Evolutionary conservation across 2,113 vertebrate species (phyloP), one percentile per base, ranked within the genome.

Genomic region (Cephalopterus ornatus): DNA sequence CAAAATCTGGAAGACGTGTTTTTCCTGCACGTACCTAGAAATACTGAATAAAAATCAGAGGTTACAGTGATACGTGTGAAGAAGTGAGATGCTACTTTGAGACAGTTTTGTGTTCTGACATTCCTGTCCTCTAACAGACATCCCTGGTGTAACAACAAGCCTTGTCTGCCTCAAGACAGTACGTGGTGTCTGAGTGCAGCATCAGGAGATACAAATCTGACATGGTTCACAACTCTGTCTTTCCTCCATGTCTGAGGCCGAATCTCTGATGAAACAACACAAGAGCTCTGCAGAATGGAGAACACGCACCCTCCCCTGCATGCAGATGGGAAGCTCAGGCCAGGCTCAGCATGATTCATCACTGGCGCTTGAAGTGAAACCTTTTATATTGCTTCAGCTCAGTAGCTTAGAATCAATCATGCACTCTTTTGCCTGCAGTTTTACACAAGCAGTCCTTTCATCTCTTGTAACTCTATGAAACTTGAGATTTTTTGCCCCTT

Each of bases 391-490:
- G 44, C 87, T 92, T 88, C 59, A 84, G 80, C 81, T 85, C 66
- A 73, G 83, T 74, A 77, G 50, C 35, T 89, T 66, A 56, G 68
- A 92, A 84, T 95, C 89, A 91, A 70, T 96, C 93, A 83, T 68
- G 37, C 41, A 30, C 46, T 89, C 58, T 85, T 93, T 66, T 9
- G 26, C 49, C 41, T 68, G 61, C 13, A 39, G 68, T 87, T 95
- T 94, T 70, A 68, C 58, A 85, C 47, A 87, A 84, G 17, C 11
- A 72, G 32, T 20, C 56, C 39, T 72, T 84, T 87, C 35, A 52
- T 65, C 58, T 86, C 74, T 77, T 55, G 1, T 37, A 62, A 55
- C 39, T 66, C 24, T 28, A 33, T 9, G 46, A 22, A 61, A 41
- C 30, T 37, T 12, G 22, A 2, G 1, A 1, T 19, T 62, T 41